Evolutionary conservation across 1,140 invertebrate species (phyloP).

Genomic region (Ostrea edulis): DNA sequence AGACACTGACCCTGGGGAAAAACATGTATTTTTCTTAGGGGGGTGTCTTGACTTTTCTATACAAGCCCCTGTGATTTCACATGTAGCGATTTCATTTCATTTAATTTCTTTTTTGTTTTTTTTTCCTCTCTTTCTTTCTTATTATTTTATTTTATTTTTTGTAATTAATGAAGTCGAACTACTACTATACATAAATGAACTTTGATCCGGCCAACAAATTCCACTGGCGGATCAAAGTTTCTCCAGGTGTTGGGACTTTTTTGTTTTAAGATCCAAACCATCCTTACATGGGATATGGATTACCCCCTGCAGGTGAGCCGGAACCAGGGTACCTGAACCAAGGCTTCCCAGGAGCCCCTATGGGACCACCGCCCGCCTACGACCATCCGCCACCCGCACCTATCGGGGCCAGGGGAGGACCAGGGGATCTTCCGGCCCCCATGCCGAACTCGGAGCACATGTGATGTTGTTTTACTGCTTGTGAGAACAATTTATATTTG

Average conservation of each 20-base stretch:
- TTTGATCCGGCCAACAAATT: not conserved
- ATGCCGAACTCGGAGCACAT: not conserved
- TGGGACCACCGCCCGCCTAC: slow-evolving; percentile 20
- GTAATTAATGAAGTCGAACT: not conserved
- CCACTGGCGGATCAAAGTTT: slow-evolving; percentile 15
- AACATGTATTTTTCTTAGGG: no score
- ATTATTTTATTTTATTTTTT: no score
- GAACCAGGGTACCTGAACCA: slow-evolving; percentile 6
- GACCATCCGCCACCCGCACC: slow-evolving; percentile 10
- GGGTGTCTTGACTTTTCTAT: no score
- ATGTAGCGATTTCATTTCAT: no score
- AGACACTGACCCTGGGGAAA: no score
- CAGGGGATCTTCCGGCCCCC: not conserved
- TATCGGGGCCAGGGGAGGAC: slow-evolving; percentile 1
- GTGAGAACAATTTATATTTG: not conserved
- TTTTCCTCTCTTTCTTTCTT: no score
- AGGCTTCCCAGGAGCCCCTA: not conserved
- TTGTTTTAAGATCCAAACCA: slow-evolving; percentile 3
- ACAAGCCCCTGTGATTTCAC: no score
- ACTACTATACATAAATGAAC: slow-evolving; percentile 35
- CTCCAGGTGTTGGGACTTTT: slow-evolving; percentile 17
- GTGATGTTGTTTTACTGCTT: not conserved
- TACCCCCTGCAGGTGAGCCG: slow-evolving; percentile 26
- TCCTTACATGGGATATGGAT: slow-evolving; percentile 36
- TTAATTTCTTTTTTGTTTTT: no score